Evolutionary conservation across 2,888 invertebrate species (phyloP).

Genomic region (Heliconius charithonia): DNA sequence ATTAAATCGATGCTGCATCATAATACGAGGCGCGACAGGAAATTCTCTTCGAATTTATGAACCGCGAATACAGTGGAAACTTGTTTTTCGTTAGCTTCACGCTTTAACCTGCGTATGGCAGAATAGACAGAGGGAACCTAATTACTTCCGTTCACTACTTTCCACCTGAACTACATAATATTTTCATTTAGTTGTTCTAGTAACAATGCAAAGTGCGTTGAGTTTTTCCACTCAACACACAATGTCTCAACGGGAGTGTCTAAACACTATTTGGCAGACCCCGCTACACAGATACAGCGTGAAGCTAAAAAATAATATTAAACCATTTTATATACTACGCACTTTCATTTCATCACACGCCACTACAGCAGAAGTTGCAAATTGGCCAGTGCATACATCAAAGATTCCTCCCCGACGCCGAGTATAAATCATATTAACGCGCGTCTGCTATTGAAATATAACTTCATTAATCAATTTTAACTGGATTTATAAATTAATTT

Average conservation of each 20-base stretch:
- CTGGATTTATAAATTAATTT: conserved; percentile 13
- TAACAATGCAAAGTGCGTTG: no score
- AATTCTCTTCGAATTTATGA: no score
- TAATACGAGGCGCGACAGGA: neutral
- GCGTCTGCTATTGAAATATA: conserved; percentile 15
- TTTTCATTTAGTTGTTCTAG: no score
- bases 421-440: conserved; percentile 21
- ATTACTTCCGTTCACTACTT: neutral
- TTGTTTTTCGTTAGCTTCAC: neutral
- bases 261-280: neutral
- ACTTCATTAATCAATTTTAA: conserved; percentile 19
- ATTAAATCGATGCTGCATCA: conserved; percentile 1
- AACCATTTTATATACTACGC: neutral
- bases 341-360: conserved; percentile 4
- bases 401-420: conserved; percentile 13
- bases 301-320: neutral
- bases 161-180: no score
- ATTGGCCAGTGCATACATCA: conserved; percentile 20
- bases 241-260: neutral
- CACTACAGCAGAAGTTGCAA: conserved; percentile 11
- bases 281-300: neutral
- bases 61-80: no score
- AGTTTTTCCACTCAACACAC: no score
- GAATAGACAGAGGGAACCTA: neutral
- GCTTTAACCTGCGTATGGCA: neutral